Conservation (phyloP, 2,113 vertebrate genomes). For the Eretmochelys imbricata region DNA sequence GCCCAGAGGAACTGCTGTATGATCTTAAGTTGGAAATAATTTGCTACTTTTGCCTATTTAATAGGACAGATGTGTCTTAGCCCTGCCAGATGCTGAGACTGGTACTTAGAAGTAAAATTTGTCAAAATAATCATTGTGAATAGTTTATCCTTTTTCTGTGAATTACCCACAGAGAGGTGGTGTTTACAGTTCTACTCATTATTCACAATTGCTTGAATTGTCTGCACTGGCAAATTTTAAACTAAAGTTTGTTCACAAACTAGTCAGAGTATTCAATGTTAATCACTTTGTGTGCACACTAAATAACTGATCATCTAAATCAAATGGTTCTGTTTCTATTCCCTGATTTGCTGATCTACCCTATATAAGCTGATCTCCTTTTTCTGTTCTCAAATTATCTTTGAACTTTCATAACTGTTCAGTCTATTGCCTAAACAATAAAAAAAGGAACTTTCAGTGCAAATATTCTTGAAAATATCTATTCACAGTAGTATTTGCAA, state of each 20-base stretch:
- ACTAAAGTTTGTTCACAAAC: not conserved
- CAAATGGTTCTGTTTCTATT: not conserved
- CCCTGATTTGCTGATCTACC: not conserved
- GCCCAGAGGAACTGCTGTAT: not conserved
- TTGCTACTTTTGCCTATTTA: not conserved
- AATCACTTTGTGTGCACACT: not conserved
- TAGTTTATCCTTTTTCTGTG: conserved; percentile 30
- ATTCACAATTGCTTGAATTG: conserved; percentile 2
- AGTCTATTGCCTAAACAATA: not conserved
- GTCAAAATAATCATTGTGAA: not conserved
- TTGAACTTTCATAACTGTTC: not conserved
- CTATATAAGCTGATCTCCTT: not conserved
- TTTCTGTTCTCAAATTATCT: not conserved
- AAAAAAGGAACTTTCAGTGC: not conserved
- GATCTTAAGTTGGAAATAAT: not conserved
- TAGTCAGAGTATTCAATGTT: not conserved
- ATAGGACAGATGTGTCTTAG: not conserved
- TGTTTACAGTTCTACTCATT: conserved; percentile 44
- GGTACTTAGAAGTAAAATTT: not conserved
- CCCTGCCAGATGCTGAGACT: not conserved
- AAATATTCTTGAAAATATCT: not conserved
- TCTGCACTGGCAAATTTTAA: not conserved
- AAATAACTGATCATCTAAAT: not conserved
- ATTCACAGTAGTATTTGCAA: not conserved
- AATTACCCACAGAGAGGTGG: conserved; percentile 14